phyloP scores from a whole-genome alignment of 2,797 vertebrate species.

The Bovichtus variegatus region DNA sequence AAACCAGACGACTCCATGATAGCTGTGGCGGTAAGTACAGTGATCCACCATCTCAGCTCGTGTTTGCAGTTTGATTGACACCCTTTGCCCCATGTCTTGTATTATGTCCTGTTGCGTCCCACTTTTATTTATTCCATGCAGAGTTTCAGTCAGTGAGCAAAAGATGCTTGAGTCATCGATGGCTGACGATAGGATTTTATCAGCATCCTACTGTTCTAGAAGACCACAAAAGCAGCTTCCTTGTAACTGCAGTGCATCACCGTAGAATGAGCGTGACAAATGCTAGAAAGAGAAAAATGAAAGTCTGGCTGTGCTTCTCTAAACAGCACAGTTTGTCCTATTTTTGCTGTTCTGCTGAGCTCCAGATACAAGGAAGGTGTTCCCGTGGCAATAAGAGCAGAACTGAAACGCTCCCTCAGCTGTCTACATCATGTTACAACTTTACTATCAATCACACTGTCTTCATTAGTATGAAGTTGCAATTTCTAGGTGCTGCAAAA shows the following conservation, averaged over 20 bases:
- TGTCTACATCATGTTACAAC: background rate
- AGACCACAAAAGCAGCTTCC: background rate
- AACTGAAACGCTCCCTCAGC: conserved; percentile 22
- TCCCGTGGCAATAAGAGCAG: conserved; percentile 6
- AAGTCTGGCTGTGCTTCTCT: conserved; percentile 6
- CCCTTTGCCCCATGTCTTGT: background rate
- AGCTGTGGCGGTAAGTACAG: conserved; percentile 93
- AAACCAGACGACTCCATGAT: conserved; percentile 95
- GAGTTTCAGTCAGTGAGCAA: background rate
- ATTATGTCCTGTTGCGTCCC: background rate
- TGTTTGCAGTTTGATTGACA: conserved; percentile 14
- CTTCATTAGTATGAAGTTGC: background rate
- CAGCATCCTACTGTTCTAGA: background rate
- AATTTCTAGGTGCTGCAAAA: background rate
- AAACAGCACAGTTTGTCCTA: conserved; percentile 27
- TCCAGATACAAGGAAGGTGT: conserved; percentile 17
- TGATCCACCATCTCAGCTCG: conserved; percentile 9
- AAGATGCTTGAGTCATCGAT: background rate
- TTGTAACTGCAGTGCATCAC: background rate
- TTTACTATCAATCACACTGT: conserved; percentile 4
- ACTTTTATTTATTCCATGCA: background rate
- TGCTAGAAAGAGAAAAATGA: conserved; percentile 14
- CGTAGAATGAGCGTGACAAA: conserved; percentile 14
- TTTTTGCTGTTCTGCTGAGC: conserved; percentile 18
- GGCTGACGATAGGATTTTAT: background rate